phyloP scores from a whole-genome alignment of 2,888 invertebrate genomes.

The Drosophila tanythrix region DNA sequence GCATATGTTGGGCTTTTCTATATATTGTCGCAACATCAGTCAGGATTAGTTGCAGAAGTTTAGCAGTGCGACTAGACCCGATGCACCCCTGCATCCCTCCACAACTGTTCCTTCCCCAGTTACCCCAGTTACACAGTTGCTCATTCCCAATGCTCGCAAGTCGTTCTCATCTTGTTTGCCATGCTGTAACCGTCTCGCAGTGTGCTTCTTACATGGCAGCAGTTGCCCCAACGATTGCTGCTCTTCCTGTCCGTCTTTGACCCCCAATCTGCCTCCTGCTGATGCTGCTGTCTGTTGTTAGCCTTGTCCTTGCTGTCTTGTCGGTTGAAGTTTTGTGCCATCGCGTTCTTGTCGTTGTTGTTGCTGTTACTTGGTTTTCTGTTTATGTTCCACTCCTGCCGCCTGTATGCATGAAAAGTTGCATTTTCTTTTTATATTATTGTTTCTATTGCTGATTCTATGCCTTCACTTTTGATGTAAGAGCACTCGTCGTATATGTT shows the following conservation, averaged over 20 bases:
- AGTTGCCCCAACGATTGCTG: slow-evolving; percentile 47
- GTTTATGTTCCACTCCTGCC: slow-evolving; percentile 57
- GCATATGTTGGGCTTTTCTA: slow-evolving; percentile 74
- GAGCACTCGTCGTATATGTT: slow-evolving; percentile 33
- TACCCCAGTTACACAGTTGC: not conserved
- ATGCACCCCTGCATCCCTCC: not conserved
- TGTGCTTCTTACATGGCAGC: slow-evolving; percentile 66
- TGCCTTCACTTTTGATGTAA: slow-evolving; percentile 7
- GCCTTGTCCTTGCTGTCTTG: slow-evolving; percentile 76
- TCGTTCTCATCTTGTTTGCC: slow-evolving; percentile 71
- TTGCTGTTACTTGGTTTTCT: slow-evolving; percentile 51
- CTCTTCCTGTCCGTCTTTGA: slow-evolving; percentile 28
- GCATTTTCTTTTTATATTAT: slow-evolving; percentile 44
- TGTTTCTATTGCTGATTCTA: slow-evolving; percentile 5
- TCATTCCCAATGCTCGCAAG: slow-evolving; percentile 27
- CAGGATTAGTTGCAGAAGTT: slow-evolving; percentile 76
- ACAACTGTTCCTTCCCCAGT: not conserved
- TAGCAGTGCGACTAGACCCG: slow-evolving; percentile 60
- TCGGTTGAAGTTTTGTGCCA: slow-evolving; percentile 66
- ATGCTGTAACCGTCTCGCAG: slow-evolving; percentile 76
- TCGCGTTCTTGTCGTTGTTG: slow-evolving; percentile 22
- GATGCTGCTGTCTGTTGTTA: slow-evolving; percentile 49
- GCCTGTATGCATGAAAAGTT: slow-evolving; percentile 61
- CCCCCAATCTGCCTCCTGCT: not conserved
- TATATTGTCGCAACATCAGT: slow-evolving; percentile 77